Base-by-base conservation (phyloP, 2,113 vertebrate genomes). In the Cranoglanis bouderius region DNA sequence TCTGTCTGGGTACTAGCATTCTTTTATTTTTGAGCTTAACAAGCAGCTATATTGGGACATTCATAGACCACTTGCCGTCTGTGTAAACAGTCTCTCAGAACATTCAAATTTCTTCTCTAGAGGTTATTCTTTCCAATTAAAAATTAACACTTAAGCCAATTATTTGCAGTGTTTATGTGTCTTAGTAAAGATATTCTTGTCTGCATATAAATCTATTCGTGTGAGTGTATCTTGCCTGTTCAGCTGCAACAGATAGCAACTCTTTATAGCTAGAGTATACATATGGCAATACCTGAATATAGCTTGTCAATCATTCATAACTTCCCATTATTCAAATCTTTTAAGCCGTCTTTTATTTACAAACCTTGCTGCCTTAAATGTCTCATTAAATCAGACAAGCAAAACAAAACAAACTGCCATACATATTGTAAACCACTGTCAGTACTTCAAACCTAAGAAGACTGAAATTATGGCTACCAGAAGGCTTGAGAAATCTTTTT, bases 401-500 rank as follows among this genome's bases (percentile, higher is more conserved):
- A 49, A 16, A 81, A 65, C 5, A 43, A 78, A 49, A 49, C 43
- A 35, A 3, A 59, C 51, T n/a, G 59, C 26, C 8, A 43, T 12
- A 61, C 61, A 78, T 78, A 57, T 12, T 40, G 18, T 6, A 35
- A 29, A 49, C 51, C 40, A 38, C 32, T 40, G 29, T 32, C 6
- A 35, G 32, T 55, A 49, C 46, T 49, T 67, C 61, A 85, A 88
- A 61, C 21, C 63, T 70, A n/a, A 21, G 77, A 85, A 29, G 24
- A 86, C 1, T 43, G 4, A 81, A 57, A 55, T 65, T 13, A 63
- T 83, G 29, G 16, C 75, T 14, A 32, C 19, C 24, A 55, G 43
- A 35, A 82, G 61, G 67, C 65, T 78, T 83, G 53, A 70, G n/a
- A 89, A 88, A 24, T 2, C 49, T 38, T 35, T 83, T 40, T 72